Base-by-base conservation (phyloP, 53 echinoderm and acorn worm species). In the Hippasteria phrygiana region DNA sequence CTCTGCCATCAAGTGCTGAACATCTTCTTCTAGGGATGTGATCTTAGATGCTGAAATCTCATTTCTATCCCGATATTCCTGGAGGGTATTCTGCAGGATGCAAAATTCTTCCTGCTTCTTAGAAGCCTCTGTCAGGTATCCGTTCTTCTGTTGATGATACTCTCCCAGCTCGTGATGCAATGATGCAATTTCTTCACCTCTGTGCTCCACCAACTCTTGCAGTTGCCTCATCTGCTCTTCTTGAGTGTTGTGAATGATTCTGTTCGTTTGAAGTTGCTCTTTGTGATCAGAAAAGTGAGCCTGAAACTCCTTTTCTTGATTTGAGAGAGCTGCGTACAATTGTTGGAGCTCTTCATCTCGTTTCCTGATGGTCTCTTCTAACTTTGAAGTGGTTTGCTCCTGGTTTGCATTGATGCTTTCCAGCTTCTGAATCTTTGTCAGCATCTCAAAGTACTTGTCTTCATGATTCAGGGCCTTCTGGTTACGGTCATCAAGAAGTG, bases 401-500 rank as follows among this genome's bases (percentile, higher is more conserved):
- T 64, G 64, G 71, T 4, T 33, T 24, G 70, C 12, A 34, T 69
- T 18, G 38, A 18, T 24, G 4, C 55, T 70, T 50, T 85, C 85
- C 38, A 85, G 70, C 34, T 71, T 64, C 51, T 85, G 50, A 36
- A 71, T 35, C 70, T 85, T 35, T n/a, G 71, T 16, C 28, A 70
- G 70, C 54, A 71, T 85, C 26, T 69, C 51, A 6, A 35, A 13
- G 71, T 85, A 32, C 71, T 11, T 70, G 70, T 85, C 85, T 37
- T 85, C 85, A 11, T 85, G 51, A 31, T 3, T 35, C 50, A 85
- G 39, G 38, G 29, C 70, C 16, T 28, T 69, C 35, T 53, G 71
- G 46, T 85, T 85, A 3, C 71, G 71, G 12, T 71, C 85, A 18
- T 85, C 85, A 22, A 85, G 85, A 33, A 85, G 38, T 3, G 70